phyloP scores from a whole-genome alignment of 2,888 invertebrate species.

The Coecobrya sp. region DNA sequence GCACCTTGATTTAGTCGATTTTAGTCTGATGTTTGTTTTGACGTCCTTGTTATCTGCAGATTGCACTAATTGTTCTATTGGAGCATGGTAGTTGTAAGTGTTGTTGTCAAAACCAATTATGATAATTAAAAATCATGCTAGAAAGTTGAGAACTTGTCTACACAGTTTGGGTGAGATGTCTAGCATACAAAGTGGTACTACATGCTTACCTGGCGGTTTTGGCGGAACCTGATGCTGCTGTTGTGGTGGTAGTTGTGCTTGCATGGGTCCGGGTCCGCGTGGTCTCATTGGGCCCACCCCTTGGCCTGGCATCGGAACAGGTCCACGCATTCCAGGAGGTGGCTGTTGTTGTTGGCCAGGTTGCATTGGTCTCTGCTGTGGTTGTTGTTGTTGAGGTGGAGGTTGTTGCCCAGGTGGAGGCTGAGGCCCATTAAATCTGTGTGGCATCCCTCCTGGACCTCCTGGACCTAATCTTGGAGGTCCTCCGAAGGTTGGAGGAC shows the following conservation, averaged over 20 bases:
- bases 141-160: too few species aligned
- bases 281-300: conserved; percentile 75
- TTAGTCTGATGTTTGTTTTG: too few species aligned
- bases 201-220: conserved; percentile 70
- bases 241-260: conserved; percentile 53
- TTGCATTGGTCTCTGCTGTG: conserved; percentile 71
- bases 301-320: conserved; percentile 69
- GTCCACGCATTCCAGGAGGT: conserved; percentile 77
- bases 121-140: too few species aligned
- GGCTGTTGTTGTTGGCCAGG: conserved; percentile 75
- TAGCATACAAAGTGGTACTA: too few species aligned
- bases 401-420: conserved; percentile 84
- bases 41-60: too few species aligned
- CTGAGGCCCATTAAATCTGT: conserved; percentile 86
- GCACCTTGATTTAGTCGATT: too few species aligned
- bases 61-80: too few species aligned
- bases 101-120: too few species aligned
- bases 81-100: too few species aligned
- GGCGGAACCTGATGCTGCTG: conserved; percentile 66
- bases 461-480: conserved; percentile 85
- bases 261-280: conserved; percentile 70
- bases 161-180: not conserved
- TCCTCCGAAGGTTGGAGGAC: conserved; percentile 85
- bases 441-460: conserved; percentile 86
- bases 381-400: conserved; percentile 73